Evolutionary conservation across 2,888 invertebrate genomes (phyloP), one percentile per base, ranked within the genome.

Genomic region (Ochlodes sylvanus): DNA sequence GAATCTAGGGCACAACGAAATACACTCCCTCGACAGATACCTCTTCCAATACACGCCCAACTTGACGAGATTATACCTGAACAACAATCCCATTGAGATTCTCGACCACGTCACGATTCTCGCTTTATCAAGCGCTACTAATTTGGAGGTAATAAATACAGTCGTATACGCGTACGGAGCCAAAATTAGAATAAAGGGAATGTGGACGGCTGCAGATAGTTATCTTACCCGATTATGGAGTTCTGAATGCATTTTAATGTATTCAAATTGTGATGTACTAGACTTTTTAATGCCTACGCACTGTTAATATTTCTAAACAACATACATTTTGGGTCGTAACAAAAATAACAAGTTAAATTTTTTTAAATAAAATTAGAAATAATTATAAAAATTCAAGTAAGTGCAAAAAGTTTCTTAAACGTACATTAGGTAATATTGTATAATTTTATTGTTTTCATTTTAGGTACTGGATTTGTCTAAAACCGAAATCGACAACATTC

Each of bases 41-140:
- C 78, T 95, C 44, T 96, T 96, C 79, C 94, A 95, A 79, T 94
- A 95, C 78, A 95, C 95, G 65, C 95, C 95, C 0, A 92, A 95
- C 72, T 77, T 96, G 76, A 93, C 93, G 17, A 90, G 93, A 71
- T 83, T 96, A 7, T 94, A 94, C 74, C 85, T 96, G 67, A 94
- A 94, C 79, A 93, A 95, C 75, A 96, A 96, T 75, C 90, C 94
- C 10, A 92, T 96, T 32, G 92, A 92, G 75, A 90, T 94, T 58
- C 82, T 96, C 34, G 96, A 96, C 77, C 88, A 88, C 54, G 93
- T 94, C 32, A 95, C 96, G 0, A 85, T 94, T 1, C 79, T 94
- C n/a, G 94, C 96, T 0, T 73, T 96, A 70, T 88, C 94, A 0
- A 93, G 94, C 52, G 89, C 94, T 44, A 81, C 78, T 7, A 89